A percentile compares a stretch with the other conserved stretches of the same genome.
These are phyloP conservation scores for Sebastes fasciatus DNA, from an alignment of 2,113 vertebrate species.

Conservation along the genomic window DNA sequence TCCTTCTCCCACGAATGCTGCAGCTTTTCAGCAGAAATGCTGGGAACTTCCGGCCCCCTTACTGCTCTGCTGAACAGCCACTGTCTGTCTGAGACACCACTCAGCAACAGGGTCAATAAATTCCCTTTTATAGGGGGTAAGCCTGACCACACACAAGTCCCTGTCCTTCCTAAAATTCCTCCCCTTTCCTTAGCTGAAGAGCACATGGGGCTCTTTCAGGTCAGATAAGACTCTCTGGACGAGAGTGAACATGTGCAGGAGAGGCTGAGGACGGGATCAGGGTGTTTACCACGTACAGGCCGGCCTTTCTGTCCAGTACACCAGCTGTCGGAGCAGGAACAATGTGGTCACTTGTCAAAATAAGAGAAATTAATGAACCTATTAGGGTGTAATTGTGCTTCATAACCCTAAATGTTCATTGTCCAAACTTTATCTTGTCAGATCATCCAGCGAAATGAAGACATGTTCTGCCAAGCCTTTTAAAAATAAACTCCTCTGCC, in stretches of 20 bases:
- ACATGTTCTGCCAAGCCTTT: slow-evolving; percentile 3
- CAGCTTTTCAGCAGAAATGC: slow-evolving; percentile 53
- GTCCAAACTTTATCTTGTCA: slow-evolving; percentile 26
- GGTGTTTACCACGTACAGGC: slow-evolving; percentile 64
- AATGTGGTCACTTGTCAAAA: slow-evolving; percentile 76
- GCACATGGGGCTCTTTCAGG: slow-evolving; percentile 59
- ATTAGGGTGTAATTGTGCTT: slow-evolving; percentile 52
- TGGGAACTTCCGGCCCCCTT: slow-evolving; percentile 57
- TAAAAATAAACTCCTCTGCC: not conserved
- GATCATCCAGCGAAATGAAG: not conserved
- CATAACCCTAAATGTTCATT: slow-evolving; percentile 26
- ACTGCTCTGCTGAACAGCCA: slow-evolving; percentile 49
- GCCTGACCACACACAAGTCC: slow-evolving; percentile 64
- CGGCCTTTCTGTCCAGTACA: slow-evolving; percentile 62
- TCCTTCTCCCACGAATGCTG: slow-evolving; percentile 53
- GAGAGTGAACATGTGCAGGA: slow-evolving; percentile 73
- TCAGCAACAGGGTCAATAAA: slow-evolving; percentile 62
- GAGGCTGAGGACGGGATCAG: slow-evolving; percentile 60
- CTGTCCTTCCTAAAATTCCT: slow-evolving; percentile 44
- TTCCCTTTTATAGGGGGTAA: slow-evolving; percentile 53
- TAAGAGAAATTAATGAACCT: slow-evolving; percentile 49
- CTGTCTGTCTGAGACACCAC: slow-evolving; percentile 53
- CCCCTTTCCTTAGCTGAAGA: slow-evolving; percentile 34
- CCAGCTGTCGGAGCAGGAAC: slow-evolving; percentile 77
- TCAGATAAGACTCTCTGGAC: slow-evolving; percentile 62